phyloP scores from a whole-genome alignment of 2,797 vertebrate genomes.

The Aplochiton taeniatus region DNA sequence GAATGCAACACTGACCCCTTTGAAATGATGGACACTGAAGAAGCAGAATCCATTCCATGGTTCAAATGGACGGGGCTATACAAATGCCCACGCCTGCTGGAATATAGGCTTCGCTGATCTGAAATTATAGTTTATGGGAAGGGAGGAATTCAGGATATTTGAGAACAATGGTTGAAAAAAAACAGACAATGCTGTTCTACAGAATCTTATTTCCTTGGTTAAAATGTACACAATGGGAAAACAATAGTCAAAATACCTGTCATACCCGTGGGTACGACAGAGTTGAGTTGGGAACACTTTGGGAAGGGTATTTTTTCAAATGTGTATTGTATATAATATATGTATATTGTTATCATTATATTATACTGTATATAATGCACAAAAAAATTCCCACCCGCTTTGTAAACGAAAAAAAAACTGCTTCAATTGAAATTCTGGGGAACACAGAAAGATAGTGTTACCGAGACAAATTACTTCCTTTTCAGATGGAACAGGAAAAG shows the following conservation, averaged over 20 bases:
- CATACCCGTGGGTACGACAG: too few species aligned
- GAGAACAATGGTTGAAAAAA: slow-evolving; percentile 26
- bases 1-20: slow-evolving; percentile 66
- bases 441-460: not conserved
- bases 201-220: slow-evolving; percentile 31
- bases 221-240: too few species aligned
- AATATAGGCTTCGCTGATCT: slow-evolving; percentile 13
- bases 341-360: too few species aligned
- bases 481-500: slow-evolving; percentile 6
- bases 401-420: not conserved
- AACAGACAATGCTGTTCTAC: slow-evolving; percentile 44
- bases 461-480: slow-evolving; percentile 3
- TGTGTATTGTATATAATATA: too few species aligned
- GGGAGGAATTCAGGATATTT: slow-evolving; percentile 31
- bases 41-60: slow-evolving; percentile 47
- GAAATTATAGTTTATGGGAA: slow-evolving; percentile 23
- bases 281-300: too few species aligned
- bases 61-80: slow-evolving; percentile 31
- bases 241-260: too few species aligned
- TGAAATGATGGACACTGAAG: slow-evolving; percentile 57
- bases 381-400: too few species aligned
- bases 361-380: too few species aligned
- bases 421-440: not conserved
- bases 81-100: slow-evolving; percentile 29
- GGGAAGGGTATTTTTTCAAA: too few species aligned